Percentiles rank a stretch among this genome's conserved stretches.
phyloP scores from a whole-genome alignment of 2,888 invertebrate genomes.

The Himalopsyche kuldschensis region DNA sequence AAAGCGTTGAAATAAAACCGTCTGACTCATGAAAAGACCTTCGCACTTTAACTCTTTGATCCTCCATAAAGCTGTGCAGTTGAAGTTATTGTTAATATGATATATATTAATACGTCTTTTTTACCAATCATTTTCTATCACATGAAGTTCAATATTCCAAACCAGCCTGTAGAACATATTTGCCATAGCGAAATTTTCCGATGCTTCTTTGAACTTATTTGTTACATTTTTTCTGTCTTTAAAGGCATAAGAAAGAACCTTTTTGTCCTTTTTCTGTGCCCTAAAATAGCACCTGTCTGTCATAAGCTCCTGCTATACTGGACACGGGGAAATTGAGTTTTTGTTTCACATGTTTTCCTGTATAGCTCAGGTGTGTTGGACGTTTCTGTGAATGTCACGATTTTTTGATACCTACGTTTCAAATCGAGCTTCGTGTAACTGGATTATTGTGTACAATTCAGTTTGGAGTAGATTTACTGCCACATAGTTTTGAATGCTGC shows the following conservation, averaged over 20 bases:
- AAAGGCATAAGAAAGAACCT: neutral
- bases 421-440: neutral
- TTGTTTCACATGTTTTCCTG: neutral
- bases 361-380: slow-evolving; percentile 19
- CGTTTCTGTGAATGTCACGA: slow-evolving; percentile 10
- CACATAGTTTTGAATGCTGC: no score
- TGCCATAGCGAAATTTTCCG: neutral
- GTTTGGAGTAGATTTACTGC: neutral
- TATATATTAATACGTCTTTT: no score
- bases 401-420: neutral
- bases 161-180: neutral
- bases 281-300: slow-evolving; percentile 25
- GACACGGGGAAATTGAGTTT: slow-evolving; percentile 15
- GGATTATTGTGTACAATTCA: neutral
- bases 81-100: no score
- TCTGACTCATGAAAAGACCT: no score
- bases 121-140: neutral
- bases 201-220: neutral
- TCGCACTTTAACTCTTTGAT: no score
- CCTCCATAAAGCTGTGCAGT: no score
- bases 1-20: no score
- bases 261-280: neutral
- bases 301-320: slow-evolving; percentile 11
- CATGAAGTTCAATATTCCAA: neutral
- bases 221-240: neutral